Conservation (phyloP, 2,888 invertebrate genomes). For the Limnephilus auricula region DNA sequence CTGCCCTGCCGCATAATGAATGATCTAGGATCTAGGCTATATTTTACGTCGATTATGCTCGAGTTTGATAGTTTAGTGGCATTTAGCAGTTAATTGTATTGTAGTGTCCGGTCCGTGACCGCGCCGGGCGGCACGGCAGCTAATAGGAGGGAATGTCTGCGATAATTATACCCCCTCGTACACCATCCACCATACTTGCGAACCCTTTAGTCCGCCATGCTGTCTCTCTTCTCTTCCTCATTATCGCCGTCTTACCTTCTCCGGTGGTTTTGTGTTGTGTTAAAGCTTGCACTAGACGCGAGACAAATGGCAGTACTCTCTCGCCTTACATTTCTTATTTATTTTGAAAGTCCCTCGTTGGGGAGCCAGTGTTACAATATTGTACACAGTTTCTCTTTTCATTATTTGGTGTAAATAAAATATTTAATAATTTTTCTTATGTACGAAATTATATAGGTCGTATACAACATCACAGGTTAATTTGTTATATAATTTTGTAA, state of each 20-base stretch:
- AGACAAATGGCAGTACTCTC: conserved; percentile 21
- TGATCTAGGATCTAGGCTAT: neutral
- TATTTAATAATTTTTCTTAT: conserved; percentile 1
- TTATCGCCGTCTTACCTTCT: neutral
- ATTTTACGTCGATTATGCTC: neutral
- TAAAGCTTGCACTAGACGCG: neutral
- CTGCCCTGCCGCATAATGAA: neutral
- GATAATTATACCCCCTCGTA: conserved; percentile 48
- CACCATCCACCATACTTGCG: neutral
- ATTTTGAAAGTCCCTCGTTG: neutral
- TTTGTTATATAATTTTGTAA: neutral
- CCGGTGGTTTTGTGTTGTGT: neutral
- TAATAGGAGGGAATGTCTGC: conserved; percentile 50
- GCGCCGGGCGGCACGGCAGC: conserved; percentile 31
- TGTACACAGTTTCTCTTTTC: neutral
- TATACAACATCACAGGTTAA: neutral
- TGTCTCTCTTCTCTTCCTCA: neutral
- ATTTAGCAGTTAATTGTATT: conserved; percentile 26
- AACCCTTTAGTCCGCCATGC: neutral
- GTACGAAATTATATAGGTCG: neutral
- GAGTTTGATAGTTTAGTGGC: conserved; percentile 31
- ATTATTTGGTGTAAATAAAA: neutral
- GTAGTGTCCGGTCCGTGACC: conserved; percentile 34
- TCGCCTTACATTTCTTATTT: neutral
- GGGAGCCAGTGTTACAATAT: neutral